Base-by-base conservation (phyloP, 2,113 vertebrate species). In the Prolemur simus region DNA sequence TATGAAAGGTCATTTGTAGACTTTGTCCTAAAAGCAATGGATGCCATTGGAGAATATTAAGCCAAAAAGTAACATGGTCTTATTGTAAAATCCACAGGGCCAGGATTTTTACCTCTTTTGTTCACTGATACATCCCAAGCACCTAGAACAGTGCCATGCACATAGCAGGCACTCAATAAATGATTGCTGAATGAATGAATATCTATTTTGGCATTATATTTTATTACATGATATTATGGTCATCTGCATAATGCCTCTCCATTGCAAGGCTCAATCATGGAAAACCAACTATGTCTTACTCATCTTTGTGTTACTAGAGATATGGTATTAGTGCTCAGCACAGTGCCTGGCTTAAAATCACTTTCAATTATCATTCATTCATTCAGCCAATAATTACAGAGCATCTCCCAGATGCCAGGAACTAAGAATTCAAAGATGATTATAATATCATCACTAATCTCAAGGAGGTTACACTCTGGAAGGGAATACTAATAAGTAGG, bases 321-420 rank as follows among this genome's bases (percentile, higher is more conserved):
- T 60, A 42, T 2, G 32, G 10, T 81, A 17, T 29, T 63, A 85
- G 63, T 66, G 47, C 87, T 56, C 25, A 74, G 76, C 14, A 74
- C 11, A 85, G 49, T n/a, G 23, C 52, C n/a, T 95, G 49, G 29
- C 78, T 93, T 82, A 81, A 86, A 76, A 81, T 89, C 29, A 81
- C 2, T 58, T 93, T 84, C 23, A 87, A 21, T 64, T 71, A 84
- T 83, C 37, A 93, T 84, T 92, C 21, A 85, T 84, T 80, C 64
- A 91, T 66, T 87, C 56, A 74, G 56, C 54, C n/a, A 96, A 5
- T 90, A 74, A 68, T 76, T 88, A 85, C 74, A 92, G 80, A 86
- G 52, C 66, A 86, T 23, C 80, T 86, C 39, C 25, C 45, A 63
- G n/a, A 23, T 92, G 85, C 52, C 76, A 71, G 78, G 68, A 96